Percentiles rank a stretch among this genome's conserved stretches.
These are phyloP conservation scores for Yponomeuta plumbellus DNA, from an alignment of 2,888 invertebrate genomes.

Conservation along the genomic window DNA sequence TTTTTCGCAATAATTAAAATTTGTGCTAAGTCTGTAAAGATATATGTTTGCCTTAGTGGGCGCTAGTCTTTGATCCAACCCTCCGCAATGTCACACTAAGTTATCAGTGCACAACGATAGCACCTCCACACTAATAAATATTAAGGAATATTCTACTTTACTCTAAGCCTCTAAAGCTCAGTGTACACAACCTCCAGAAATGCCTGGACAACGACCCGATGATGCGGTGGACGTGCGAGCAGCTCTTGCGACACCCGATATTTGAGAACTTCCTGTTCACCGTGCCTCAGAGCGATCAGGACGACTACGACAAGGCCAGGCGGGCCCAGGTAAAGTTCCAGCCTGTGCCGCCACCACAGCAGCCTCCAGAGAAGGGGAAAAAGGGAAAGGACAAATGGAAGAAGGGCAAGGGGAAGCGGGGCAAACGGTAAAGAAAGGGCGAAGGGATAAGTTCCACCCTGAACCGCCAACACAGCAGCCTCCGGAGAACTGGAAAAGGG, in stretches of 20 bases:
- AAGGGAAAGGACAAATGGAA: background rate
- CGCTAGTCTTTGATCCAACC: no score
- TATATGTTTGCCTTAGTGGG: no score
- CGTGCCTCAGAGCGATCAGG: conserved; percentile 82
- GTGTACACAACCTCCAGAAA: conserved; percentile 77
- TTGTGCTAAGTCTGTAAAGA: no score
- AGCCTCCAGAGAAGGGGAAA: background rate
- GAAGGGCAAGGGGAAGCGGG: background rate
- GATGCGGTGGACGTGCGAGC: conserved; percentile 93
- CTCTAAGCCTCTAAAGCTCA: no score
- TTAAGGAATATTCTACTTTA: no score
- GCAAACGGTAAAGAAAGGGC: background rate
- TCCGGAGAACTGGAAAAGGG: background rate
- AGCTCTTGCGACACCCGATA: conserved; percentile 91
- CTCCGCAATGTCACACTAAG: no score
- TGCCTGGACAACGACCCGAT: conserved; percentile 97
- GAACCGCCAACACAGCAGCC: background rate
- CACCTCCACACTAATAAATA: no score
- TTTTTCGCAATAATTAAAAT: no score
- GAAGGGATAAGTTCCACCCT: background rate
- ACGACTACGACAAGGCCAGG: conserved; percentile 70
- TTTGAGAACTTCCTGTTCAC: conserved; percentile 93
- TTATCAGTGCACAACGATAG: no score
- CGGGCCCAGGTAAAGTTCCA: conserved; percentile 50
- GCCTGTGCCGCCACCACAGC: background rate